Percentiles rank a stretch among this genome's conserved stretches.
Evolutionary conservation across 2,797 vertebrate species (phyloP).

Genomic region (Chiloscyllium punctatum): DNA sequence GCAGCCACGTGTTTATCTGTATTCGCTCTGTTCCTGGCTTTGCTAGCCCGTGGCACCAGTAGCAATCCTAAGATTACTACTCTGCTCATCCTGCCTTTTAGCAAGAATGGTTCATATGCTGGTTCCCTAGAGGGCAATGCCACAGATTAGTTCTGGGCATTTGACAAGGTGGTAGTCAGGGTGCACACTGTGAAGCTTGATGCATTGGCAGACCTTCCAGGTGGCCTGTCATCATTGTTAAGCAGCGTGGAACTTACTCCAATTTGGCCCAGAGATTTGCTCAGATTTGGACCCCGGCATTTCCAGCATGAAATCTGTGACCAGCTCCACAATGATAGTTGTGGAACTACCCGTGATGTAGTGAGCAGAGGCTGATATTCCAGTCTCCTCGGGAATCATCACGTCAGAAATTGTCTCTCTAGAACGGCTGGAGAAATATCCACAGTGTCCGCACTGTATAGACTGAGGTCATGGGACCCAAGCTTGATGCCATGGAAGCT

Average conservation of each 20-base stretch:
- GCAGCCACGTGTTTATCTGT: no score
- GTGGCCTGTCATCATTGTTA: neutral
- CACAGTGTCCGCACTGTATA: neutral
- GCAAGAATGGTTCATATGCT: neutral
- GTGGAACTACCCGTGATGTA: neutral
- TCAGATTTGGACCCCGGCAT: neutral
- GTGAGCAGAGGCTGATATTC: neutral
- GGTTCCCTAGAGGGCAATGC: neutral
- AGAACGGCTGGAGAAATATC: neutral
- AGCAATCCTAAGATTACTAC: no score
- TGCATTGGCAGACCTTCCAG: neutral
- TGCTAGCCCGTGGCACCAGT: no score
- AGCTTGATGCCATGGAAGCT: neutral
- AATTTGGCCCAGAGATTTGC: neutral
- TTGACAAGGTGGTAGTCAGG: neutral
- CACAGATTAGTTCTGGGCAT: neutral
- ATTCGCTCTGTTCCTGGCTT: no score
- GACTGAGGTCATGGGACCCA: neutral
- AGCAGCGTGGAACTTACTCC: neutral
- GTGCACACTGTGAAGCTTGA: neutral
- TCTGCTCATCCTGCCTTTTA: no score
- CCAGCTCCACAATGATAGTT: neutral
- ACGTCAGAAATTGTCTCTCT: no score
- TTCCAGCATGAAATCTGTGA: neutral
- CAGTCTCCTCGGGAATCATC: neutral